Evolutionary conservation across 2,113 vertebrate species (phyloP).

Genomic region (Clinocottus analis): DNA sequence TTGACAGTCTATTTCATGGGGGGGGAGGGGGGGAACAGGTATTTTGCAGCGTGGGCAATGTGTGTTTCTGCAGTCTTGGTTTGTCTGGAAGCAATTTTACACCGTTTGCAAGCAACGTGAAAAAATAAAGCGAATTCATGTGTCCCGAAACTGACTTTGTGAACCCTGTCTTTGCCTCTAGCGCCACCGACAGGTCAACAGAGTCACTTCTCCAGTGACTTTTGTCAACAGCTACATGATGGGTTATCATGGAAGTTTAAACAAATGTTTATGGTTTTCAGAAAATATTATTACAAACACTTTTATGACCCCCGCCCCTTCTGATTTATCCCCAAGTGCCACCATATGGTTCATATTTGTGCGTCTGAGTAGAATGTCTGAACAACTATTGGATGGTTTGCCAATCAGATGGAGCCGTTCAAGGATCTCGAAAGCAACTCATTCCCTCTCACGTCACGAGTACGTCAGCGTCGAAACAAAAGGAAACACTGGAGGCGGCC

Average conservation of each 20-base stretch:
- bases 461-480: not conserved
- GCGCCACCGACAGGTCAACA: not conserved
- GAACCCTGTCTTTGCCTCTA: not conserved
- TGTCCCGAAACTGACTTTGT: not conserved
- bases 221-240: not conserved
- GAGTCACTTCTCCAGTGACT: not conserved
- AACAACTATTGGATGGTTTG: not conserved
- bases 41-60: not conserved
- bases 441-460: not conserved
- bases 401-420: not conserved
- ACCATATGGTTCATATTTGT: not conserved
- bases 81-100: slow-evolving; percentile 36
- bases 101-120: slow-evolving; percentile 7
- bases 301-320: too few species aligned
- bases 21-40: too few species aligned
- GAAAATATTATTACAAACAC: not conserved
- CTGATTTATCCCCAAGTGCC: not conserved
- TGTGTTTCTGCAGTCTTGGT: slow-evolving; percentile 27
- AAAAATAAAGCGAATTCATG: slow-evolving; percentile 6
- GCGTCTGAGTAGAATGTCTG: not conserved
- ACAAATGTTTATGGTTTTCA: not conserved
- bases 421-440: not conserved
- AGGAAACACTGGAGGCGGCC: too few species aligned
- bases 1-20: too few species aligned
- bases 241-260: not conserved